Base-by-base conservation (phyloP, 2,797 vertebrate genomes). In the Sebastes iracundus region DNA sequence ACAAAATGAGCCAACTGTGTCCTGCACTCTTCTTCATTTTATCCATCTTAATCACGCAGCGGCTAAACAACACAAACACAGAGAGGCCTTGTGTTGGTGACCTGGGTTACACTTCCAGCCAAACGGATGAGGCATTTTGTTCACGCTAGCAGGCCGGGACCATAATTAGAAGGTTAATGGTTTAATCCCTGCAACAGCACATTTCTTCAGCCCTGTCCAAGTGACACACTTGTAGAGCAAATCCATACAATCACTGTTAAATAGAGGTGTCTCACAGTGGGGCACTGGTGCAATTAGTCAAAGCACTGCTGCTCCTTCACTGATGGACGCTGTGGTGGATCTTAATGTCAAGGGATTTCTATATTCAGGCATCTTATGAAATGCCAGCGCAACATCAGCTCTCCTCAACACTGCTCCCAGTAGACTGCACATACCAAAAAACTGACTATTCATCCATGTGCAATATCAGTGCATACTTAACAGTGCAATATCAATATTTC, bases 1-100 rank as follows among this genome's bases (percentile, higher is more conserved):
- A 8, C 61, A 74, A 73, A 89, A 86, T 67, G 74, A 73, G 68
- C 52, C 73, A 83, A 85, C 76, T 79, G 76, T 65, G 72, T 70
- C 62, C 75, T 52, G 75, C 61, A 58, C 42, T 63, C 69, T 49
- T 46, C 65, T 56, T 67, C 23, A 52, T 75, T 69, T 32, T 66
- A 35, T 73, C 61, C 63, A 27, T 79, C 69, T 77, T 71, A 65
- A 80, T 84, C 61, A 80, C 9, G 23, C 62, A 52, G 32, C 23
- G 38, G 75, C 63, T 42, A 20, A 77, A 52, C 81, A 42, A 6
- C 60, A 35, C 38, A 25, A 72, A 71, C 52, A 79, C 1, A 13
- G 28, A 59, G 2, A 59, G 2, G 72, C 78, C 68, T 49, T 63
- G 59, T 81, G 77, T 52, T 20, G 38, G 4, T 77, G 59, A 71